These are phyloP conservation scores for Cottus gobio DNA, from an alignment of 2,113 vertebrate species.

Conservation along the genomic window DNA sequence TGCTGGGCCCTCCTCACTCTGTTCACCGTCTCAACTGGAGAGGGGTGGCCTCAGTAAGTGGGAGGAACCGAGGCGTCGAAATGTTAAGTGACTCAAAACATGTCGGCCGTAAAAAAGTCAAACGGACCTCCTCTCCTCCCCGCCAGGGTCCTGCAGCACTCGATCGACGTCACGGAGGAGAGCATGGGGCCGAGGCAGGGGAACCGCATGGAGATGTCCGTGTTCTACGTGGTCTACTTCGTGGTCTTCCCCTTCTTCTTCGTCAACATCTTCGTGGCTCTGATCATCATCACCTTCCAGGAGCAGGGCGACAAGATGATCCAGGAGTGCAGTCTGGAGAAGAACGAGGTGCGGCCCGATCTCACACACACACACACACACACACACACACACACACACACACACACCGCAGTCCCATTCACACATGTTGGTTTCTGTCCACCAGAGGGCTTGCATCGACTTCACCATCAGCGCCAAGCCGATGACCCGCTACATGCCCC, in stretches of 20 bases:
- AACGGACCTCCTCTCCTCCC: neutral
- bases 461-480: slow-evolving; percentile 98
- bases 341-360: slow-evolving; percentile 90
- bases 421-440: slow-evolving; percentile 13
- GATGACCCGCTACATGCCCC: slow-evolving; percentile 97
- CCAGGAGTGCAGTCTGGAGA: slow-evolving; percentile 97
- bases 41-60: slow-evolving; percentile 98
- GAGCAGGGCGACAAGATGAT: slow-evolving; percentile 99
- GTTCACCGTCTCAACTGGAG: slow-evolving; percentile 98
- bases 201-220: slow-evolving; percentile 99
- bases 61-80: neutral
- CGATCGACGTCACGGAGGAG: slow-evolving; percentile 96
- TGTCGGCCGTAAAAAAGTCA: neutral
- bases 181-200: slow-evolving; percentile 96
- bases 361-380: neutral
- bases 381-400: neutral
- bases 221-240: slow-evolving; percentile 99
- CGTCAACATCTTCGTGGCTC: slow-evolving; percentile 98
- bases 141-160: slow-evolving; percentile 95
- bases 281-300: slow-evolving; percentile 99
- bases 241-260: slow-evolving; percentile 99
- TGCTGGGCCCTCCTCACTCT: slow-evolving; percentile 98
- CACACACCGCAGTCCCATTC: neutral
- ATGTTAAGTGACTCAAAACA: neutral
- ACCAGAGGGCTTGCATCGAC: slow-evolving; percentile 97